These are phyloP conservation scores for Frieseomelitta varia DNA, from an alignment of 1,140 invertebrate species.

Conservation along the genomic window DNA sequence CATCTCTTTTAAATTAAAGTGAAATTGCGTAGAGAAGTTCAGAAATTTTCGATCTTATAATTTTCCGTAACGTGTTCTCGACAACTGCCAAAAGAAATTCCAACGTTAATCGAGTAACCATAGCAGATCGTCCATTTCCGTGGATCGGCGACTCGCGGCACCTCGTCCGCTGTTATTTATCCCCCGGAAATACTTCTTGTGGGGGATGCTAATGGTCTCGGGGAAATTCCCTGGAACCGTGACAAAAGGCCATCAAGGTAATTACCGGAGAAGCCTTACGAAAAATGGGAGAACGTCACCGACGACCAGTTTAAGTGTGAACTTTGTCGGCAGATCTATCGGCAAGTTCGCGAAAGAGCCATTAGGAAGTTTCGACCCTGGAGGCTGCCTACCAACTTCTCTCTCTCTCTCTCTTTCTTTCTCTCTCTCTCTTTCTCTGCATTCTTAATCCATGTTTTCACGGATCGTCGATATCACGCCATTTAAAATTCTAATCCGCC, in stretches of 20 bases:
- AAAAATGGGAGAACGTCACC: conserved; percentile 43
- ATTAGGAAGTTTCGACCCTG: conserved; percentile 54
- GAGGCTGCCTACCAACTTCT: conserved; percentile 23
- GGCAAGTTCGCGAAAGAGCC: conserved; percentile 55
- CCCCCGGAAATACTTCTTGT: background rate
- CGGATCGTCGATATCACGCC: conserved; percentile 35
- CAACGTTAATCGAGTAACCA: background rate
- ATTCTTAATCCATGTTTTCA: conserved; percentile 58
- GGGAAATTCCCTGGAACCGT: conserved; percentile 17
- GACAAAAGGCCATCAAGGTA: conserved; percentile 45
- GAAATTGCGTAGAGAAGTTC: no score
- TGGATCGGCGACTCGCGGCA: background rate
- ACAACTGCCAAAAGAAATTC: no score
- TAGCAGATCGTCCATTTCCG: background rate
- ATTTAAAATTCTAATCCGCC: conserved; percentile 65
- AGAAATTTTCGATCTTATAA: no score
- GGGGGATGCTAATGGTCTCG: conserved; percentile 45
- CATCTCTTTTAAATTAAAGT: no score
- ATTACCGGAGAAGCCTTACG: conserved; percentile 37
- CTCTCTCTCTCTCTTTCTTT: no score
- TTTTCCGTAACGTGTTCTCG: no score
- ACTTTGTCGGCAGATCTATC: conserved; percentile 54
- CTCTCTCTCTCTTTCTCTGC: background rate
- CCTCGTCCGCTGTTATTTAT: background rate
- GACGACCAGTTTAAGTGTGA: conserved; percentile 18